These are phyloP conservation scores for Stegodyphus dumicola DNA, from an alignment of 1,140 invertebrate species.

Conservation along the genomic window DNA sequence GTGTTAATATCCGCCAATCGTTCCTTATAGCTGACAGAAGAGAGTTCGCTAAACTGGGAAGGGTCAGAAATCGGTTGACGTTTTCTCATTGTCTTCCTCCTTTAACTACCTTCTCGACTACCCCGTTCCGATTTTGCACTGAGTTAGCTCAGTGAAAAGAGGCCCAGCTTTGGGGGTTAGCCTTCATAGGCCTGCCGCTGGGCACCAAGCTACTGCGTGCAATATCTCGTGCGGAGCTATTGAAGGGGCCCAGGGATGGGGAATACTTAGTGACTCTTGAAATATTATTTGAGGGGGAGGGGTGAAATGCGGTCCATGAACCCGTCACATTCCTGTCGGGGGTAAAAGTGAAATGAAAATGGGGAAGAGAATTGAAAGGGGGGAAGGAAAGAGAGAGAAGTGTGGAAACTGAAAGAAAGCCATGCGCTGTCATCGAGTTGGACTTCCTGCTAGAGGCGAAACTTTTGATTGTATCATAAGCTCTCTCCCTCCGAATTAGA, in stretches of 20 bases:
- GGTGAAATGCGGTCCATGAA: conserved; percentile 39
- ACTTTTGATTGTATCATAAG: conserved; percentile 43
- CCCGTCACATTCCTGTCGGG: conserved; percentile 42
- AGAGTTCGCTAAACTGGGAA: too few species aligned
- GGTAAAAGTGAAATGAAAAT: background rate
- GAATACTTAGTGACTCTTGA: conserved; percentile 13
- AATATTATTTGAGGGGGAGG: conserved; percentile 41
- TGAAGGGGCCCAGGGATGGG: conserved; percentile 22
- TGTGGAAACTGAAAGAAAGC: conserved; percentile 35
- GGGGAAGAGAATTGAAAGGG: background rate
- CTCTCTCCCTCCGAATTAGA: background rate
- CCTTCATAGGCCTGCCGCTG: background rate
- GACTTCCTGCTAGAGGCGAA: conserved; percentile 17
- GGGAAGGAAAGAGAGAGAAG: background rate
- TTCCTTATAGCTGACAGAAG: too few species aligned
- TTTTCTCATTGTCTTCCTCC: too few species aligned
- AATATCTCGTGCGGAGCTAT: conserved; percentile 15
- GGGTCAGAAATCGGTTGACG: too few species aligned
- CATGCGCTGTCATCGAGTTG: conserved; percentile 16
- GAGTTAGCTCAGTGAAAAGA: conserved; percentile 15
- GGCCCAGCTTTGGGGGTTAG: background rate
- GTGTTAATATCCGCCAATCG: too few species aligned
- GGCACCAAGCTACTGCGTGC: conserved; percentile 13
- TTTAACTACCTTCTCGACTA: background rate
- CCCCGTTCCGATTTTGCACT: conserved; percentile 20